Evolutionary conservation across 2,113 vertebrate genomes (phyloP).

Genomic region (Charadrius vociferus): DNA sequence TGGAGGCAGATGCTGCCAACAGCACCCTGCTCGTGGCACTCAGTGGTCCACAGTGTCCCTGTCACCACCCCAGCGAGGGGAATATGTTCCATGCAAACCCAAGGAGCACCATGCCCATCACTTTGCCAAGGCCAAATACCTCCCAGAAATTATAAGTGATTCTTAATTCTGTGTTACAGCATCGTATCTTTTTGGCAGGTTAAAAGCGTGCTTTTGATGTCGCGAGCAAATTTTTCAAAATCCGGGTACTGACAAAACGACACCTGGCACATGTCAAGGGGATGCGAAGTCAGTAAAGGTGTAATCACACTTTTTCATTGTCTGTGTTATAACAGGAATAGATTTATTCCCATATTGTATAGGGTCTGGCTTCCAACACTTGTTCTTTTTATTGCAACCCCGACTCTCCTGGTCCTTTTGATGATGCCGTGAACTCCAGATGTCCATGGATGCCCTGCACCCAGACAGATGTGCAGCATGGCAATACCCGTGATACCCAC

Average conservation of each 20-base stretch:
- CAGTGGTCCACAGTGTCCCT: fast-evolving
- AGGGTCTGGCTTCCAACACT: background rate
- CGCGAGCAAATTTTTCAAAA: background rate
- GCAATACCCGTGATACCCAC: background rate
- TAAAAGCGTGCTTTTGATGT: fast-evolving
- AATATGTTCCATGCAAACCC: background rate
- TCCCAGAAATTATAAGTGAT: background rate
- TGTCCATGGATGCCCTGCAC: fast-evolving
- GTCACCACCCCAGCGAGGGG: background rate
- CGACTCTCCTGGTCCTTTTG: background rate
- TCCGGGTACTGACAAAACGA: background rate
- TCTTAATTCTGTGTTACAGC: background rate
- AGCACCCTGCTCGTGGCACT: background rate
- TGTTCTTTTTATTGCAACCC: background rate
- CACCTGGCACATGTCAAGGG: background rate
- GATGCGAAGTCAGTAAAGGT: background rate
- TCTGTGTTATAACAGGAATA: background rate
- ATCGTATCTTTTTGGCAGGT: background rate
- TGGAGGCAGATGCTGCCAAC: background rate
- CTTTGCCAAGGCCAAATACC: background rate
- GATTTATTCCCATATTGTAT: background rate
- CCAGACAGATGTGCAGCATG: background rate
- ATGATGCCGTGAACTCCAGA: background rate
- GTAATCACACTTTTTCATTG: background rate
- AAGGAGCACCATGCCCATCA: background rate